A percentile compares a stretch with the other conserved stretches of the same genome.
Evolutionary conservation across 2,113 vertebrate species (phyloP).

Genomic region (Tympanuchus pallidicinctus): DNA sequence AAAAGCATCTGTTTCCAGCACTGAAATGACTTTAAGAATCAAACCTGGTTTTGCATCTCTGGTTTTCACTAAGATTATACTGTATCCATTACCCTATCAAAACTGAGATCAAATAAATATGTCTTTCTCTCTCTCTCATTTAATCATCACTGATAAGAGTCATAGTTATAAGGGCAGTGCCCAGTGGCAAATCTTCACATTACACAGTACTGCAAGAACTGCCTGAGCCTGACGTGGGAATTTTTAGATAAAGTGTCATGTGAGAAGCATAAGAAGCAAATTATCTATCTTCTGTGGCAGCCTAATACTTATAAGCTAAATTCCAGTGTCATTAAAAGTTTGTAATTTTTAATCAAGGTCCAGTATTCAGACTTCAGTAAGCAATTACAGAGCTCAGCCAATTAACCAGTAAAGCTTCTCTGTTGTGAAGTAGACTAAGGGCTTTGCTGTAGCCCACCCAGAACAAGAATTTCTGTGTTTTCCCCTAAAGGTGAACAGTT

Average conservation of each 20-base stretch:
- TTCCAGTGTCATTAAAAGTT: neutral
- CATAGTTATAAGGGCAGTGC: neutral
- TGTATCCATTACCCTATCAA: neutral
- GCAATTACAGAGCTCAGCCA: neutral
- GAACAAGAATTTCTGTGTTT: neutral
- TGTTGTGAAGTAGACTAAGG: neutral
- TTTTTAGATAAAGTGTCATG: neutral
- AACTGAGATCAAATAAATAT: neutral
- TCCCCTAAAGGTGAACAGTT: neutral
- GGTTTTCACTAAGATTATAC: neutral
- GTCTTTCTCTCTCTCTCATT: neutral
- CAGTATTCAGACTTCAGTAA: neutral
- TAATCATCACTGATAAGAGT: neutral
- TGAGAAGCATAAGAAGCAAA: neutral
- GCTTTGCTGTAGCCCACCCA: neutral
- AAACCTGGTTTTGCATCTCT: slow-evolving; percentile 37
- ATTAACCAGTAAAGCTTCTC: neutral
- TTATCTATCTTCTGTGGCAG: neutral
- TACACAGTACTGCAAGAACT: neutral
- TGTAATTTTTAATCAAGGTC: neutral
- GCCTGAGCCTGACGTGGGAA: neutral
- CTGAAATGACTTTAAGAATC: slow-evolving; percentile 4
- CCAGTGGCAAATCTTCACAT: slow-evolving; percentile 1
- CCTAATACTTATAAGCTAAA: neutral
- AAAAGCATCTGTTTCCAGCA: neutral